These are phyloP conservation scores for Stichopus chloronotus DNA, from an alignment of 35 echinoderm and acorn worm genomes.

Conservation along the genomic window DNA sequence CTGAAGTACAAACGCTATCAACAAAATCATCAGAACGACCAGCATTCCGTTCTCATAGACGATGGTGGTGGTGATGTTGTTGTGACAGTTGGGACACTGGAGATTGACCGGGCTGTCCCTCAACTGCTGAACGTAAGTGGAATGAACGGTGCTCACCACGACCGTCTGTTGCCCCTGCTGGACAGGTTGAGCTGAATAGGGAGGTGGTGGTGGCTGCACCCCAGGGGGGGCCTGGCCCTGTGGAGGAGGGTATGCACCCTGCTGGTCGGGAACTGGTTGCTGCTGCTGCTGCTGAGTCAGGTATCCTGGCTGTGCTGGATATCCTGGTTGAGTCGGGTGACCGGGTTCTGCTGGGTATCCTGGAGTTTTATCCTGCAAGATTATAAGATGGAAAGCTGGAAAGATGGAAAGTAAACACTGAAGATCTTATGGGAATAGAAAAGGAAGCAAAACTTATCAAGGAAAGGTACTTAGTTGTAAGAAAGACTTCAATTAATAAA, in stretches of 20 bases:
- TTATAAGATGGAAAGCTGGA: too few species aligned
- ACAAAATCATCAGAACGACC: neutral
- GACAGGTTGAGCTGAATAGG: neutral
- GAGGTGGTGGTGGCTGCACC: neutral
- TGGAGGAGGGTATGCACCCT: neutral
- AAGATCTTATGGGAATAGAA: too few species aligned
- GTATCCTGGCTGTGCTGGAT: neutral
- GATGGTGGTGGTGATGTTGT: constrained; percentile 65
- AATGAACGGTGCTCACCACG: constrained; percentile 20
- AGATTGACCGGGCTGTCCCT: constrained; percentile 61
- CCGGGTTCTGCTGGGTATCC: neutral
- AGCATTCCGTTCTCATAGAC: constrained; percentile 35
- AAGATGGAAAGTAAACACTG: too few species aligned
- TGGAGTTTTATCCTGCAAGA: neutral
- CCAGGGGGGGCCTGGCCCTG: neutral
- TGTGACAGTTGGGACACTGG: constrained; percentile 82
- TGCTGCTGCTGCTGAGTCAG: neutral
- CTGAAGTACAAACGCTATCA: constrained; percentile 4
- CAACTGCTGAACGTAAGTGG: constrained; percentile 17
- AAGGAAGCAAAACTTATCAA: too few species aligned
- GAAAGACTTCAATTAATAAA: too few species aligned
- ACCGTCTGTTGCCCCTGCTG: neutral
- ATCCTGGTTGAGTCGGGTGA: neutral
- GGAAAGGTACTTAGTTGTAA: too few species aligned
- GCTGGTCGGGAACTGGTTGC: neutral